phyloP scores from a whole-genome alignment of 2,797 vertebrate species.

The Champsocephalus esox region DNA sequence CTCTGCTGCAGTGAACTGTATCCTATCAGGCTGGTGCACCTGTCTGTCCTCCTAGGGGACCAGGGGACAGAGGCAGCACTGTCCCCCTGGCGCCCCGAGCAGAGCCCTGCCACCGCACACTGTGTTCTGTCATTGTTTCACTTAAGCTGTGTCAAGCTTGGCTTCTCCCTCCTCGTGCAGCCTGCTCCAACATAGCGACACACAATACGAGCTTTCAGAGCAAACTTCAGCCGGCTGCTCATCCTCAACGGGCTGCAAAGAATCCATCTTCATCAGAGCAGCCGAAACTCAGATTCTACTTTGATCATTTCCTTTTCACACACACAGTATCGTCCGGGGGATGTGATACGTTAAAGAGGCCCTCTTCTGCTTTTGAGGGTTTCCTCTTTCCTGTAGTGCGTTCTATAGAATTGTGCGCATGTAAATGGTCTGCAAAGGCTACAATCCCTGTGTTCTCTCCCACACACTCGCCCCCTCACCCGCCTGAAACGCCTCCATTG shows the following conservation, averaged over 20 bases:
- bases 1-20: constrained; percentile 14
- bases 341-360: neutral
- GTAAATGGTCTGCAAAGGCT: no score
- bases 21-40: constrained; percentile 23
- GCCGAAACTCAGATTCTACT: neutral
- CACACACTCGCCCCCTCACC: no score
- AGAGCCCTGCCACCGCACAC: constrained; percentile 35
- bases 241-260: constrained; percentile 9
- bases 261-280: neutral
- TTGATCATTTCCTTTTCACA: neutral
- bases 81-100: constrained; percentile 22
- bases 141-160: constrained; percentile 38
- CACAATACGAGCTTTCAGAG: constrained; percentile 21
- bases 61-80: constrained; percentile 14
- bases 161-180: constrained; percentile 5
- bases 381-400: no score
- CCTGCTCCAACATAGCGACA: constrained; percentile 21
- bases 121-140: constrained; percentile 33
- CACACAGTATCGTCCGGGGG: no score
- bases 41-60: constrained; percentile 17
- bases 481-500: no score
- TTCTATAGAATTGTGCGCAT: no score
- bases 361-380: no score
- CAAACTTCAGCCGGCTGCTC: neutral
- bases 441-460: no score